These are phyloP conservation scores for Hoplodrina blanda DNA, from an alignment of 2,888 invertebrate species.

Conservation along the genomic window DNA sequence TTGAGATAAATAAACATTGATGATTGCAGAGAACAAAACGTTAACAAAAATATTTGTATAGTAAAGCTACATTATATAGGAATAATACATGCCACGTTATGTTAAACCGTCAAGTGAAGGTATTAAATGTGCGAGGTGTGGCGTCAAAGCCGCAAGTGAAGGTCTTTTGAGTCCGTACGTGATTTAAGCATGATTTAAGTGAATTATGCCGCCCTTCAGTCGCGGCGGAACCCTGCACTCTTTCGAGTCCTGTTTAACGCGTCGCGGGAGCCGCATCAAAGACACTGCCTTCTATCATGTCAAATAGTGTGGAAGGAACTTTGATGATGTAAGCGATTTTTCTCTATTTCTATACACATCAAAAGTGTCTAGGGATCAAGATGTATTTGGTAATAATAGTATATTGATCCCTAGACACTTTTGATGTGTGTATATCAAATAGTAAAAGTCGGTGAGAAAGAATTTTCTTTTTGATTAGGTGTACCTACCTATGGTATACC, in stretches of 20 bases:
- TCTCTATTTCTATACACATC: constrained; percentile 14
- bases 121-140: constrained; percentile 65
- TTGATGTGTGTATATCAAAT: no score
- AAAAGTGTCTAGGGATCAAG: no score
- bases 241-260: constrained; percentile 83
- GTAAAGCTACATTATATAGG: neutral
- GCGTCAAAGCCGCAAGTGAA: constrained; percentile 68
- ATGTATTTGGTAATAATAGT: no score
- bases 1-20: no score
- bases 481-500: neutral
- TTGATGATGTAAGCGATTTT: constrained; percentile 49
- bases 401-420: no score
- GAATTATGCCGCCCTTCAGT: constrained; percentile 82
- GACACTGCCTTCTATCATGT: constrained; percentile 73
- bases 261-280: constrained; percentile 84
- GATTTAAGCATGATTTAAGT: constrained; percentile 85
- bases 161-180: constrained; percentile 76
- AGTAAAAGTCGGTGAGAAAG: neutral
- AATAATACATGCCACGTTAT: constrained; percentile 12
- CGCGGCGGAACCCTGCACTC: constrained; percentile 69
- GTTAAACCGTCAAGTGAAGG: constrained; percentile 60
- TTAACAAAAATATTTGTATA: no score
- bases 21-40: no score
- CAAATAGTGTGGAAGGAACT: constrained; percentile 73
- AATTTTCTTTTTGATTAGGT: neutral